Evolutionary conservation across 1,140 invertebrate genomes (phyloP).

Genomic region (Trichonephila clavipes): DNA sequence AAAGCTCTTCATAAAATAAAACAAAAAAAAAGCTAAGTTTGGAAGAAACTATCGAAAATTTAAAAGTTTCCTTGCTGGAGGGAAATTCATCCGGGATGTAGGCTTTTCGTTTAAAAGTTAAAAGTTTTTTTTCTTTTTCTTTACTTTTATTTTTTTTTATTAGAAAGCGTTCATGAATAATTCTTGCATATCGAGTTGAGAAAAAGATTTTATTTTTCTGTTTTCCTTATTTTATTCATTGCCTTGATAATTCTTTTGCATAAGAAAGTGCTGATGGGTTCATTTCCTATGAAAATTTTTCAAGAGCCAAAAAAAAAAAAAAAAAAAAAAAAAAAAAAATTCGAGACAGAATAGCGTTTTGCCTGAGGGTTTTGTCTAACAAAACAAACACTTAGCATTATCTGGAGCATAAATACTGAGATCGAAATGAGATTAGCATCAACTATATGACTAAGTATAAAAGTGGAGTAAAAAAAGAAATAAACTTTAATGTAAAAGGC

Average conservation of each 20-base stretch:
- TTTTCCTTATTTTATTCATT: conserved; percentile 44
- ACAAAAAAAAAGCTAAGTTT: background rate
- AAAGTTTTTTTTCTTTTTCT: conserved; percentile 4
- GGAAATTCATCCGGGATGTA: conserved; percentile 42
- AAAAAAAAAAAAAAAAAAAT: background rate
- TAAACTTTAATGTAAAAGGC: background rate
- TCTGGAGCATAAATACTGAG: background rate
- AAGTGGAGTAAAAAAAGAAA: background rate
- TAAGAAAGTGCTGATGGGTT: conserved; percentile 44
- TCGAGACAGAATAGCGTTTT: conserved; percentile 12
- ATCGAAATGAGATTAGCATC: conserved; percentile 10
- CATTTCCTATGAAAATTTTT: conserved; percentile 44
- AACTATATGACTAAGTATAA: background rate
- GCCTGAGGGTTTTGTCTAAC: background rate
- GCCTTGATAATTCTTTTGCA: conserved; percentile 24
- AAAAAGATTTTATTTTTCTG: conserved; percentile 6
- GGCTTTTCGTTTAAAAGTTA: conserved; percentile 31
- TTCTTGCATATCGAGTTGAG: conserved; percentile 29
- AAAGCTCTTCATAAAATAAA: conserved; percentile 19
- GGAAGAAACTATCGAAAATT: conserved; percentile 10
- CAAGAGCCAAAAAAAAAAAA: background rate
- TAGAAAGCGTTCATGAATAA: conserved; percentile 47
- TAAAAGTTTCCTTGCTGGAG: conserved; percentile 26
- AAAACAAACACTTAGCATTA: conserved; percentile 35
- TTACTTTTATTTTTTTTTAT: background rate